These are phyloP conservation scores for Spilogale gracilis DNA, from an alignment of 2,113 vertebrate species.

Conservation along the genomic window DNA sequence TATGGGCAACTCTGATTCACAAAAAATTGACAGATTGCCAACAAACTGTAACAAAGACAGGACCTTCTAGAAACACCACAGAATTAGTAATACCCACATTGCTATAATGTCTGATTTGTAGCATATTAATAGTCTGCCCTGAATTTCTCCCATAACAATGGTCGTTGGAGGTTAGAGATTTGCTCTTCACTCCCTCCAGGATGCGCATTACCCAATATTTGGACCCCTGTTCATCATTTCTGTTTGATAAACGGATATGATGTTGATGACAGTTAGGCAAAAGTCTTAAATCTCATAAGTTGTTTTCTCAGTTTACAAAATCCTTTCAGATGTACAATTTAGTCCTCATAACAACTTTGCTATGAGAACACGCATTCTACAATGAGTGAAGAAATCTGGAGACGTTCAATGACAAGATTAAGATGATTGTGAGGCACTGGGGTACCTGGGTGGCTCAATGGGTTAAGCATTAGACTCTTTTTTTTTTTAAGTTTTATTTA, in stretches of 20 bases:
- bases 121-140: not conserved
- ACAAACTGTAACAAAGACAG: not conserved
- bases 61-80: not conserved
- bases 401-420: not conserved
- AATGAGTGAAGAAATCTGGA: not conserved
- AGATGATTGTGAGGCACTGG: not conserved
- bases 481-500: not conserved
- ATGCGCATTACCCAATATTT: not conserved
- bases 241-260: not conserved
- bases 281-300: not conserved
- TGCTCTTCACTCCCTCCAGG: not conserved
- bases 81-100: not conserved
- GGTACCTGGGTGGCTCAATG: not conserved
- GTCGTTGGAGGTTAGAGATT: not conserved
- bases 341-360: not conserved
- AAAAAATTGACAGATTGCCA: not conserved
- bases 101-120: not conserved
- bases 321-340: not conserved
- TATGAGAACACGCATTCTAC: not conserved
- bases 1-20: not conserved
- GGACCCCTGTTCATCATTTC: not conserved
- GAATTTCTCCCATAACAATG: fast-evolving
- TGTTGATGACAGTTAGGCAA: not conserved
- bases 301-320: not conserved
- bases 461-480: not conserved